Evolutionary conservation across 2,888 invertebrate species (phyloP), one percentile per base, ranked within the genome.

Genomic region (Eristalis intricaria): DNA sequence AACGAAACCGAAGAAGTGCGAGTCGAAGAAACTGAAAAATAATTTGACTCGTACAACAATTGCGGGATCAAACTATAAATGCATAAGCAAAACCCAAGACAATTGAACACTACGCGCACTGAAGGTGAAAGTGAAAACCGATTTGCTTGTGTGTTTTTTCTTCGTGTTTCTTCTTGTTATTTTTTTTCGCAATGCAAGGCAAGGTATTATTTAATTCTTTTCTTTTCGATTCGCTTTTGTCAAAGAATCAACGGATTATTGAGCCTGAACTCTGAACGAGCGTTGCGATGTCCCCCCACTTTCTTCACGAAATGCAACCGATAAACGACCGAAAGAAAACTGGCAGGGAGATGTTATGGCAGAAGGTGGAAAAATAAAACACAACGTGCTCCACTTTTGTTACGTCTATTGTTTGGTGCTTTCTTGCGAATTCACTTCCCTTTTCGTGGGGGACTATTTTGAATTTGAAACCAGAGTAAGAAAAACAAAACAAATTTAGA

Each of bases 121-220:
- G 81, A 76, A 80, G 81, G 81, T 85, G 84, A 85, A 85, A 85
- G 81, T 73, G 68, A 85, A 73, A 79, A 80, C 38, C 50, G 63
- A 60, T n/a, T 23, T 60, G 60, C 19, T 50, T 50, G 50, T 50
- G 50, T 19, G 19, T n/a, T 19, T 50, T 19, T 50, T 11, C 35
- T 35, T 4, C 10, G 10, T 35, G 15, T 50, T 50, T n/a, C 15
- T 15, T 15, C 13, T 13, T 40, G 8, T 40, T 40, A 3, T 26
- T n/a, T 0, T 4, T 19, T 19, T 50, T 50, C 43, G 43, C 19
- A 50, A 4, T n/a, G 43, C 43, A 50, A 19, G 10, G 50, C 8
- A 50, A 5, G 50, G 50, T 50, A 50, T 50, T 50, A 50, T 50
- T 50, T 50, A 50, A 50, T 50, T 50, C 50, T 64, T 32, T 61